phyloP scores from a whole-genome alignment of 2,888 invertebrate species.

The Tetanocera ferruginea region DNA sequence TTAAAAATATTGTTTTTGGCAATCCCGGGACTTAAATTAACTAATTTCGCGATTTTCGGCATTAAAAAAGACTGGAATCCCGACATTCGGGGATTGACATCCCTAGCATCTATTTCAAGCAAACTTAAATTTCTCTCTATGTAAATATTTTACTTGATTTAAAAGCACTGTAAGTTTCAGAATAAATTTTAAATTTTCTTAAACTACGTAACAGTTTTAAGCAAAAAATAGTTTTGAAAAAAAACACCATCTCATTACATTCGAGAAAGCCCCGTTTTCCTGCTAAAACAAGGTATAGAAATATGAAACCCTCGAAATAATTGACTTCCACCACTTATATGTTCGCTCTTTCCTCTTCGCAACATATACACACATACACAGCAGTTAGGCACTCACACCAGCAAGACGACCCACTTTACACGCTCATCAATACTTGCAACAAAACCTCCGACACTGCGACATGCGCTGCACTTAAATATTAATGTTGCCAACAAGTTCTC shows the following conservation, averaged over 20 bases:
- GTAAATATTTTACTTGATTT: too few species aligned
- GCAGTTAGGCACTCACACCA: background rate
- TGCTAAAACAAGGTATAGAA: background rate
- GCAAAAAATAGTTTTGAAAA: too few species aligned
- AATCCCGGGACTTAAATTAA: too few species aligned
- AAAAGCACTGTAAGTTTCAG: too few species aligned
- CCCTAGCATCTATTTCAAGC: too few species aligned
- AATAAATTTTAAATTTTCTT: too few species aligned
- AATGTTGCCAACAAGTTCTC: conserved; percentile 22
- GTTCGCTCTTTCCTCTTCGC: background rate
- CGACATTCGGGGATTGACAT: too few species aligned
- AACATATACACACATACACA: background rate
- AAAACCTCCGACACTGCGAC: conserved; percentile 27
- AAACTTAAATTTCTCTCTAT: too few species aligned
- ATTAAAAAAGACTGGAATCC: too few species aligned
- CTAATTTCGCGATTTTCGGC: too few species aligned
- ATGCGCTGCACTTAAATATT: conserved; percentile 15
- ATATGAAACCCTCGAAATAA: conserved; percentile 17
- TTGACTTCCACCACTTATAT: conserved; percentile 8
- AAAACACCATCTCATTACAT: conserved; percentile 23
- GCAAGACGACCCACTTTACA: conserved; percentile 55
- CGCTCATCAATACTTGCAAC: conserved; percentile 58
- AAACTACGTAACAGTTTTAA: too few species aligned
- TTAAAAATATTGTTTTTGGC: too few species aligned
- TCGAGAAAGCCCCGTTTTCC: background rate